A percentile compares a stretch with the other conserved stretches of the same genome.
Conservation (phyloP, 1,140 invertebrate species). For the Fopius arisanus region DNA sequence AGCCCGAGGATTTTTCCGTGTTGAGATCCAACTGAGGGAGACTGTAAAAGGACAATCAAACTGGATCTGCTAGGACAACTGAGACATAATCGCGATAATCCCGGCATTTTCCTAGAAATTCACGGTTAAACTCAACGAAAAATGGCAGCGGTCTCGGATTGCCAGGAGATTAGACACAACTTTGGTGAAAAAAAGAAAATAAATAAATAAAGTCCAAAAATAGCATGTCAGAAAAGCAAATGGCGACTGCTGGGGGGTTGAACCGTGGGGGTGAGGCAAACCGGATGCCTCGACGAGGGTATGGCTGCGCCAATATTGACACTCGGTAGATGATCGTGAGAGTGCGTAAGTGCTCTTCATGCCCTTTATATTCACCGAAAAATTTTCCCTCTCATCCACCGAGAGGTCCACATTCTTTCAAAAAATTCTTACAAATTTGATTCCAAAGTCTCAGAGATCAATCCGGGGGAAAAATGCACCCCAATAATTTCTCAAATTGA, state of each 20-base stretch:
- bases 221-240: slow-evolving; percentile 11
- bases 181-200: not conserved
- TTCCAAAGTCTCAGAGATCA: too few species aligned
- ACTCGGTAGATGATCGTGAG: slow-evolving; percentile 31
- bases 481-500: too few species aligned
- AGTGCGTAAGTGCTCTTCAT: slow-evolving; percentile 5
- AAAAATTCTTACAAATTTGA: too few species aligned
- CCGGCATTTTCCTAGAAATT: not conserved
- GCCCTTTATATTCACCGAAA: not conserved
- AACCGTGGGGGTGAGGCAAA: not conserved
- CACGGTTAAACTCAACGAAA: not conserved
- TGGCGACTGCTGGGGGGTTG: slow-evolving; percentile 17
- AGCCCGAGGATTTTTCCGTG: too few species aligned
- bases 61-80: not conserved
- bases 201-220: not conserved
- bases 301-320: slow-evolving; percentile 56
- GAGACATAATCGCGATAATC: not conserved
- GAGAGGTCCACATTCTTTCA: too few species aligned
- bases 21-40: not conserved
- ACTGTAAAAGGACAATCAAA: not conserved
- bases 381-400: slow-evolving; percentile 1
- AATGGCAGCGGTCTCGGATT: slow-evolving; percentile 21
- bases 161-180: slow-evolving; percentile 16
- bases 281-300: slow-evolving; percentile 29
- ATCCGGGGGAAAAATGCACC: too few species aligned